A percentile compares a stretch with the other conserved stretches of the same genome.
These are phyloP conservation scores for Leptatherina wallacei DNA, from an alignment of 2,797 vertebrate genomes.

Conservation along the genomic window DNA sequence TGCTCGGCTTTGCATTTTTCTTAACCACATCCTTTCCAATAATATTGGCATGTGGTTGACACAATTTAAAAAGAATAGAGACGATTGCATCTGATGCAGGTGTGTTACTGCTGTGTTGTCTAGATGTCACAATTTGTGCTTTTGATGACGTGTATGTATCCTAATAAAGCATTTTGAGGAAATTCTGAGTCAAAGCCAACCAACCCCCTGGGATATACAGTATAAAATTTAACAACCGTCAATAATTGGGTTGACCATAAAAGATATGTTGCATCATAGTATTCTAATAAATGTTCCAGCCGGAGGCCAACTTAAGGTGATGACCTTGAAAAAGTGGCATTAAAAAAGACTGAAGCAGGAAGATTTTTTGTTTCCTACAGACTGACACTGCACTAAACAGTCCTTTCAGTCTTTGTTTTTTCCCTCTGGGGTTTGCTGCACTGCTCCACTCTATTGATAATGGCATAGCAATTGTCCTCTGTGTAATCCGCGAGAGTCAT, in stretches of 20 bases:
- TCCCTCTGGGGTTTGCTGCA: slow-evolving; percentile 27
- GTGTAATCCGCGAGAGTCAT: slow-evolving; percentile 30
- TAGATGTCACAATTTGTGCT: neutral
- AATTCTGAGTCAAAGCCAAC: neutral
- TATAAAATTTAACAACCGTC: slow-evolving; percentile 7
- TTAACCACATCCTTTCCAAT: slow-evolving; percentile 53
- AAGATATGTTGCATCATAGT: neutral
- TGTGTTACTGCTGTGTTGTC: neutral
- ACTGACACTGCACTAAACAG: slow-evolving; percentile 3
- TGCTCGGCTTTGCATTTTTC: neutral
- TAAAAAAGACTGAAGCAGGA: neutral
- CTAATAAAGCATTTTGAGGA: neutral
- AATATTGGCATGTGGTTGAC: neutral
- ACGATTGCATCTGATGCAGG: neutral
- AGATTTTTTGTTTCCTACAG: slow-evolving; percentile 11
- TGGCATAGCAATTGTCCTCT: slow-evolving; percentile 41
- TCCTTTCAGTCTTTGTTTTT: slow-evolving; percentile 30
- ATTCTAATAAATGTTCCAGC: neutral
- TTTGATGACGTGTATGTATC: neutral
- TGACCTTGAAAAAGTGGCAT: neutral
- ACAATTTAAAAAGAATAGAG: neutral
- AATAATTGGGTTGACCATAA: neutral
- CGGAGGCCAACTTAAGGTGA: slow-evolving; percentile 1
- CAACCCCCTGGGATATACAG: neutral
- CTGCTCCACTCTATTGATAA: slow-evolving; percentile 46